Percentiles rank a stretch among this genome's conserved stretches.
Evolutionary conservation across 2,113 vertebrate species (phyloP).

Genomic region (Quiscalus mexicanus): DNA sequence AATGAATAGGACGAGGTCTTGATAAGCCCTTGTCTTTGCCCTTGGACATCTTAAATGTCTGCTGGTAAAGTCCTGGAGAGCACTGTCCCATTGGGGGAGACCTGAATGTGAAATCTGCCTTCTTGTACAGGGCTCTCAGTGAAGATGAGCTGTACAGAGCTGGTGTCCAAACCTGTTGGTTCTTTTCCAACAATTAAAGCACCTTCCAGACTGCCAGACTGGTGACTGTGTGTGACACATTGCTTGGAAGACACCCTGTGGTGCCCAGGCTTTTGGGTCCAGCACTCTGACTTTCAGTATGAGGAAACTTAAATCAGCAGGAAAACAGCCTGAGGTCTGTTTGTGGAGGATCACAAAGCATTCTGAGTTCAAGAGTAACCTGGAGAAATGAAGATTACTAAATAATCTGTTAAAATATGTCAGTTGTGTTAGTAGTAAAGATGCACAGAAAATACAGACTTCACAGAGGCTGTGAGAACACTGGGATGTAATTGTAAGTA

Average conservation of each 20-base stretch:
- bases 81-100: not conserved
- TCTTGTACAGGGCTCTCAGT: not conserved
- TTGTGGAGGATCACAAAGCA: not conserved
- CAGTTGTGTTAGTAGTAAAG: not conserved
- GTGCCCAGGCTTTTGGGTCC: not conserved
- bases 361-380: not conserved
- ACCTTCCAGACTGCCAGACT: not conserved
- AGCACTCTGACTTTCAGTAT: not conserved
- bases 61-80: not conserved
- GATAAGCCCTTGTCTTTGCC: not conserved
- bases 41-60: not conserved
- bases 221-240: not conserved
- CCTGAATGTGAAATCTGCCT: not conserved
- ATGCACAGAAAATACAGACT: not conserved
- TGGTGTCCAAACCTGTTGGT: not conserved
- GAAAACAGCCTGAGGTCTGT: not conserved
- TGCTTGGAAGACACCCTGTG: not conserved
- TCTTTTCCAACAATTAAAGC: not conserved
- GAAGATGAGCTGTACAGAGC: not conserved
- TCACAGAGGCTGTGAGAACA: not conserved
- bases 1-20: not conserved
- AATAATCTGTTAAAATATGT: not conserved
- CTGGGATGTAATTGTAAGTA: not conserved
- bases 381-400: not conserved
- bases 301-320: not conserved